These are phyloP conservation scores for Cariama cristata DNA, from an alignment of 2,113 vertebrate species.

Conservation along the genomic window DNA sequence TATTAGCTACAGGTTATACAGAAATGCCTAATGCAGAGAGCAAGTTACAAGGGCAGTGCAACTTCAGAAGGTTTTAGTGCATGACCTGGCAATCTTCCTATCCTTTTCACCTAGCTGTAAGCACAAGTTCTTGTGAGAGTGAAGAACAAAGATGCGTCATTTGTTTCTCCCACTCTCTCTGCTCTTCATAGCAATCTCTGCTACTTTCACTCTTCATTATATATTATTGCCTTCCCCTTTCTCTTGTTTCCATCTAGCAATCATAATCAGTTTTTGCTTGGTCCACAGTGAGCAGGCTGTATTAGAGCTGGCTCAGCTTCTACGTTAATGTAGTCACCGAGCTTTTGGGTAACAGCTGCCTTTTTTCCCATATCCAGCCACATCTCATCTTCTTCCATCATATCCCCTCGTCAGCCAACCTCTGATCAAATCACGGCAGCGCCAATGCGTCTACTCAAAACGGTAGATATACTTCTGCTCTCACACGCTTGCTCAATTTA, in stretches of 20 bases:
- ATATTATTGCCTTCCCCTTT: background rate
- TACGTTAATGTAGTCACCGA: background rate
- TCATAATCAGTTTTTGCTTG: background rate
- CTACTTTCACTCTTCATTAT: background rate
- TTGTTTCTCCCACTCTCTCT: background rate
- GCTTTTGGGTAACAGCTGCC: background rate
- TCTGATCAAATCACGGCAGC: background rate
- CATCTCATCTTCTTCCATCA: background rate
- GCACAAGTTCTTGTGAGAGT: background rate
- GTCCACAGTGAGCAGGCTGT: background rate
- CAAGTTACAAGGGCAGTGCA: background rate
- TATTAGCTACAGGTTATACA: background rate
- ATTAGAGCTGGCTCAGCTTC: background rate
- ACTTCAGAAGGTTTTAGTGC: background rate
- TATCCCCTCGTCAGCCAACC: background rate
- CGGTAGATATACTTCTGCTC: rapidly evolving
- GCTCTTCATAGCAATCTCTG: background rate
- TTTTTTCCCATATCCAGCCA: background rate
- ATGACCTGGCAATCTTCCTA: background rate
- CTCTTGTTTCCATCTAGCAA: background rate
- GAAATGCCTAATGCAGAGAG: background rate
- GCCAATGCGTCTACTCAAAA: rapidly evolving
- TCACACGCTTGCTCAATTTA: background rate
- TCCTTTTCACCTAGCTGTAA: background rate
- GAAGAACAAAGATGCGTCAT: background rate